A percentile compares a stretch with the other conserved stretches of the same genome.
phyloP scores from a whole-genome alignment of 2,113 vertebrate species.

The Lepidiolamprologus cunningtoni region DNA sequence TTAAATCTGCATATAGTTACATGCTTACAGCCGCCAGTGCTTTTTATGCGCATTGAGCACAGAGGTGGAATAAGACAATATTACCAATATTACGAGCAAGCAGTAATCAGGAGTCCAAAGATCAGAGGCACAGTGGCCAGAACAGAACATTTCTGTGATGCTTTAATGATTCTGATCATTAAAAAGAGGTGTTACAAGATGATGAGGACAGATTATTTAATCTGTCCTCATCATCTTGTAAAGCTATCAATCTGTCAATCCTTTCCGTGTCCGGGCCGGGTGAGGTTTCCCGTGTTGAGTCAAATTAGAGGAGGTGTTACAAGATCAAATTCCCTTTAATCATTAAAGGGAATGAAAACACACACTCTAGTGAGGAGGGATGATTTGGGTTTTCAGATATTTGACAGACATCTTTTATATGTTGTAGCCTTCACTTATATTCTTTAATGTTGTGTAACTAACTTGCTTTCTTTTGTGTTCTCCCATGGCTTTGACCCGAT shows the following conservation, averaged over 20 bases:
- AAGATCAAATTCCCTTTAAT: too few species aligned
- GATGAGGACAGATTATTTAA: neutral
- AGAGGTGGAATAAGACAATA: neutral
- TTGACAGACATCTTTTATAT: neutral
- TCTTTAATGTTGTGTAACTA: neutral
- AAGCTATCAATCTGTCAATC: too few species aligned
- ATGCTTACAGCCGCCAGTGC: neutral
- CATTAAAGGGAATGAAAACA: neutral
- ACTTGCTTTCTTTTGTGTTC: slow-evolving; percentile 4
- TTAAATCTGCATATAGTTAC: neutral
- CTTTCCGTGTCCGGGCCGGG: too few species aligned
- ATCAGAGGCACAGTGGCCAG: neutral
- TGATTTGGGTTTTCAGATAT: neutral
- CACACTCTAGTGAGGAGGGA: neutral
- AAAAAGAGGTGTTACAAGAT: neutral
- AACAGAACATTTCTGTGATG: neutral
- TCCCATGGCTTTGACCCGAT: slow-evolving; percentile 40
- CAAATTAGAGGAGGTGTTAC: too few species aligned
- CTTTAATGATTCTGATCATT: slow-evolving; percentile 1
- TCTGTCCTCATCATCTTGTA: too few species aligned
- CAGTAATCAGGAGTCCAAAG: neutral
- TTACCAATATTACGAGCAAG: neutral
- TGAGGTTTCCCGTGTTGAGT: too few species aligned
- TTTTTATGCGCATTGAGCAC: neutral
- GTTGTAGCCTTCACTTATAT: neutral